Evolutionary conservation across 2,113 vertebrate species (phyloP).

Genomic region (Anhinga anhinga): DNA sequence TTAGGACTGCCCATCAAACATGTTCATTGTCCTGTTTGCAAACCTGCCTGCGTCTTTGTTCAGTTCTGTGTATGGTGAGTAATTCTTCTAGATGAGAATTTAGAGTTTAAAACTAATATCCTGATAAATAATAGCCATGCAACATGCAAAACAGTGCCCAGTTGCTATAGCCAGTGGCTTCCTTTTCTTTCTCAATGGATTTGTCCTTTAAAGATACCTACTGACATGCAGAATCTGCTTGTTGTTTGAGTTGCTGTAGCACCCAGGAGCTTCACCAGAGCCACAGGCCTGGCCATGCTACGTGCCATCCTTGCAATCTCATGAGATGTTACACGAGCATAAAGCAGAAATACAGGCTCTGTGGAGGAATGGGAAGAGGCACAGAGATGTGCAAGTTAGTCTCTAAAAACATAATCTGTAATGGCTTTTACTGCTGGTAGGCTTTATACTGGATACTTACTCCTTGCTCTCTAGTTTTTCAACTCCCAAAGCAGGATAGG

Average conservation of each 20-base stretch:
- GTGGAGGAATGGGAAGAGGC: neutral
- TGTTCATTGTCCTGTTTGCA: conserved; percentile 8
- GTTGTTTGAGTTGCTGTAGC: neutral
- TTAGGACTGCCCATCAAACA: conserved; percentile 4
- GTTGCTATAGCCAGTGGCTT: neutral
- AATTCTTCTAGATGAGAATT: neutral
- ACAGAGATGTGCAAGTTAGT: neutral
- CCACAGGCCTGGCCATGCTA: neutral
- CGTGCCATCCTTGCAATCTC: neutral
- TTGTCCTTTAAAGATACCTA: neutral
- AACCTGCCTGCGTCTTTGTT: neutral
- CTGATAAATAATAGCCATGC: neutral
- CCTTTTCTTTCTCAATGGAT: neutral
- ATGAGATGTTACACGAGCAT: neutral
- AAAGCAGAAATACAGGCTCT: neutral
- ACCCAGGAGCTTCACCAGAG: neutral
- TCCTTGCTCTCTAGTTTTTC: neutral
- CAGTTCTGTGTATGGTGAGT: neutral
- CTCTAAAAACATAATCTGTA: neutral
- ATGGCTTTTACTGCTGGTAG: neutral
- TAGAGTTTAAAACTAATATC: neutral
- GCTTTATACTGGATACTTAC: neutral
- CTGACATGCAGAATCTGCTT: neutral
- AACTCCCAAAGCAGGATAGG: neutral
- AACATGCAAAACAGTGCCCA: neutral